Conservation (phyloP, 2,888 invertebrate species). For the Melitaea athalia region DNA sequence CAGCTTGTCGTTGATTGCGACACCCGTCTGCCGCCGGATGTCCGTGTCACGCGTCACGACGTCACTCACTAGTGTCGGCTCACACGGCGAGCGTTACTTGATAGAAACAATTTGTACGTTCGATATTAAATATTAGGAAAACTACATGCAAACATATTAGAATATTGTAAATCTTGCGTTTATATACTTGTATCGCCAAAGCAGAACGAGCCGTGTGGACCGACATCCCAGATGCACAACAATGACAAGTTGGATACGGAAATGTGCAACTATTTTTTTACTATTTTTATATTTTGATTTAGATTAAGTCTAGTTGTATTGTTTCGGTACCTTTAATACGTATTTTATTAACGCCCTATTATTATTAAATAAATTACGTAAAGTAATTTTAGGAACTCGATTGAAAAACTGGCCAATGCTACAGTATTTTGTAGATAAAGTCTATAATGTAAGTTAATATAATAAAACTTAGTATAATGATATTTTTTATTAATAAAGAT, state of each 20-base stretch:
- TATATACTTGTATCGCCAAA: constrained; percentile 12
- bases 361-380: constrained; percentile 66
- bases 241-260: constrained; percentile 72
- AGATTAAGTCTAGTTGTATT: constrained; percentile 80
- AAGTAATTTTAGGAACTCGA: constrained; percentile 64
- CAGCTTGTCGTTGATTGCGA: constrained; percentile 51
- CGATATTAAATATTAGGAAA: constrained; percentile 34
- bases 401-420: constrained; percentile 78
- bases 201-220: constrained; percentile 35
- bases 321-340: constrained; percentile 73
- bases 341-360: constrained; percentile 74
- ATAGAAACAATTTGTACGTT: constrained; percentile 20
- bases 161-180: constrained; percentile 30
- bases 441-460: constrained; percentile 80
- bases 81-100: constrained; percentile 26
- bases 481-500: constrained; percentile 81
- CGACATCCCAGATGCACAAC: constrained; percentile 63
- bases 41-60: constrained; percentile 27
- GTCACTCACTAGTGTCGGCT: constrained; percentile 23
- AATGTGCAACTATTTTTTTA: constrained; percentile 81
- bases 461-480: constrained; percentile 79
- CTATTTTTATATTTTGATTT: constrained; percentile 82
- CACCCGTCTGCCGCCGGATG: constrained; percentile 30
- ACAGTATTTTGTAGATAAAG: constrained; percentile 83
- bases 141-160: constrained; percentile 36